Evolutionary conservation across 64 coral and sea anemone species (phyloP).

Genomic region (Pocillopora verrucosa): DNA sequence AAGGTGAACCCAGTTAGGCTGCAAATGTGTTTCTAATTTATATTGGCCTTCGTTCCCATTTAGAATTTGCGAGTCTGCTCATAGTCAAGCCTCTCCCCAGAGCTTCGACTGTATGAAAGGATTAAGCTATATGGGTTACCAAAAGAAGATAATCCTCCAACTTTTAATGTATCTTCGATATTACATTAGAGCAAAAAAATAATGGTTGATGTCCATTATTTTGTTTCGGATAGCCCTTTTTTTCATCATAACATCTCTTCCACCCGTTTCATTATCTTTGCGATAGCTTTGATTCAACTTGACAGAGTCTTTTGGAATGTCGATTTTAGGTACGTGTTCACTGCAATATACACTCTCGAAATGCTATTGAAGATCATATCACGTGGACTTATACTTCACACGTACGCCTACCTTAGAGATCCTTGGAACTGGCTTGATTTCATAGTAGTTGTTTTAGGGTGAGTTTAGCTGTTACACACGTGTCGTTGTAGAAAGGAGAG

Average conservation of each 20-base stretch:
- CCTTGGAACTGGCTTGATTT: constrained; percentile 87
- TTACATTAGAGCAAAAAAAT: too few relatives aligned
- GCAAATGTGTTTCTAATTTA: too few relatives aligned
- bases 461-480: not conserved
- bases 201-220: too few relatives aligned
- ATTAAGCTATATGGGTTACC: not conserved
- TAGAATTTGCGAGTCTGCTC: too few relatives aligned
- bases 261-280: not conserved
- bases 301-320: not conserved
- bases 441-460: constrained; percentile 74
- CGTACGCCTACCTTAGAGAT: constrained; percentile 85
- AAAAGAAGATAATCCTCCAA: too few relatives aligned
- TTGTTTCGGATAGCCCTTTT: too few relatives aligned
- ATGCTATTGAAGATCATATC: constrained; percentile 79
- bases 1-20: too few relatives aligned
- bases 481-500: too few relatives aligned
- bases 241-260: not conserved
- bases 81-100: too few relatives aligned
- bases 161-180: too few relatives aligned
- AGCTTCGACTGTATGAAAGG: not conserved
- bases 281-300: not conserved
- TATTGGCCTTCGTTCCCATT: too few relatives aligned
- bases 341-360: constrained; percentile 67
- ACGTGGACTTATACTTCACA: constrained; percentile 73
- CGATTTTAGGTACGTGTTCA: constrained; percentile 68